Evolutionary conservation across 2,113 vertebrate genomes (phyloP), one percentile per base, ranked within the genome.

Genomic region (Echinops telfairi): DNA sequence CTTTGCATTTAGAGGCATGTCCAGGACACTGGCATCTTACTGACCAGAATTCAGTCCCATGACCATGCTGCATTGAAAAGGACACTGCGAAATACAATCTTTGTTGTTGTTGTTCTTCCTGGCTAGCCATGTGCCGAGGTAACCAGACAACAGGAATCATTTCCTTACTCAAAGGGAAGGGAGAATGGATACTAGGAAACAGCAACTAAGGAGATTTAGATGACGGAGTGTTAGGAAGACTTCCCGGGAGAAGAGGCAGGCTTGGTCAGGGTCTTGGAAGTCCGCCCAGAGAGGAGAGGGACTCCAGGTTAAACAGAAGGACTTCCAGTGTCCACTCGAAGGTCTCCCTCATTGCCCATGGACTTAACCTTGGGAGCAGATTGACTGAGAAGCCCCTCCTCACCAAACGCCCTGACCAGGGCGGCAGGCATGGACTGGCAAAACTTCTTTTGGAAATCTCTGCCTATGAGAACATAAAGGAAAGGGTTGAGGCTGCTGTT

Each of bases 401-500:
- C 62, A 5, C 88, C 76, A 60, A 91, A 73, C 0, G 62, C 91
- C 43, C 33, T 58, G 76, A 70, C 68, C 62, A 86, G 64, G n/a
- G 70, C 85, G 40, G 60, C 77, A 36, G 88, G 31, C 62, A 73
- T 29, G 43, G 95, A 78, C 68, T 66, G 76, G 53, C 83, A 86
- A 58, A 36, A 4, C 3, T 31, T 81, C 7, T 83, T 19, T 14
- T 71, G 38, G 70, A 91, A 89, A 79, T 91, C 62, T 73, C 93
- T 82, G 93, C 88, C 85, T 1, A 68, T 27, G 17, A 91, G 66
- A 17, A 89, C 77, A 0, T 40, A 93, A 25, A 95, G 89, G 57
- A 86, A 89, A 19, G 93, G 27, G 33, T 75, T 93, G 91, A 89
- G 75, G 57, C 84, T 85, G 75, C 66, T 91, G 38, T 58, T 88